These are phyloP conservation scores for Cuculus canorus DNA, from an alignment of 2,797 vertebrate species.

Conservation along the genomic window DNA sequence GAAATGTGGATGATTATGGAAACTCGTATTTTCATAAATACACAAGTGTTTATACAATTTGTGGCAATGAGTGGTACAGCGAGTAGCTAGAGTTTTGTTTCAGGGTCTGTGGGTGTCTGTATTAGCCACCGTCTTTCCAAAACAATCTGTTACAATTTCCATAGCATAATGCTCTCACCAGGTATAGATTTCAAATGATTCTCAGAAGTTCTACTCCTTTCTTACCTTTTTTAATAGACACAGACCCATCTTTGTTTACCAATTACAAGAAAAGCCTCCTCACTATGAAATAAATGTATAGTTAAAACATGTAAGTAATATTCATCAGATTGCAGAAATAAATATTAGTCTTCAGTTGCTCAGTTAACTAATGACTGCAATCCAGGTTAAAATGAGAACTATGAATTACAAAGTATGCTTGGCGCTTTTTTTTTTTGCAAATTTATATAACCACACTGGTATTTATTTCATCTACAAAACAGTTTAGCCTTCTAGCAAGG, in stretches of 20 bases:
- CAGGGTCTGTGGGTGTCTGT: neutral
- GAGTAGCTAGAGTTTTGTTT: neutral
- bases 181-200: neutral
- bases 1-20: neutral
- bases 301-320: neutral
- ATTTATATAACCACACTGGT: neutral
- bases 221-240: neutral
- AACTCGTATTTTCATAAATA: neutral
- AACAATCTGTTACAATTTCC: neutral
- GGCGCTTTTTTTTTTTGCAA: neutral
- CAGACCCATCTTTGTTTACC: neutral
- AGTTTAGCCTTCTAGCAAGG: neutral
- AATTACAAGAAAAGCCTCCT: neutral
- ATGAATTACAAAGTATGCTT: neutral
- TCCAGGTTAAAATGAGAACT: neutral
- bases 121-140: neutral
- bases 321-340: neutral
- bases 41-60: neutral
- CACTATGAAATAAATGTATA: neutral
- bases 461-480: neutral
- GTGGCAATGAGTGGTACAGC: neutral
- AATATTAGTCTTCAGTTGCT: neutral
- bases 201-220: neutral
- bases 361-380: neutral
- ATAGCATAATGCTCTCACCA: neutral